Conservation (phyloP, 2,888 invertebrate species). For the Ennomos quercinarius region DNA sequence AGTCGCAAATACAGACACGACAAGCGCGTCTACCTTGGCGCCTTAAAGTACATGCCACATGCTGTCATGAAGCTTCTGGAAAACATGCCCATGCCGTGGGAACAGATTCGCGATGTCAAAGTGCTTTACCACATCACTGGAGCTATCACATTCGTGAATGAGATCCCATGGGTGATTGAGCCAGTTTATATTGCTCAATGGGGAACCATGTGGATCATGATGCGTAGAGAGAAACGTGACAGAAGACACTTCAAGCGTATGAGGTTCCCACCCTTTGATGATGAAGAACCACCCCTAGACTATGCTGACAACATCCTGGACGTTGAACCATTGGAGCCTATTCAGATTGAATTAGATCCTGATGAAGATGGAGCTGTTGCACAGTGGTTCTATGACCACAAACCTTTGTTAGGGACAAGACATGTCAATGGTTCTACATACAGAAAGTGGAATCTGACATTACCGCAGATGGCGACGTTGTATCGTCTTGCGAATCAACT, state of each 20-base stretch:
- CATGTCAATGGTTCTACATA: constrained; percentile 99
- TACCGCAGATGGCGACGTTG: constrained; percentile 99
- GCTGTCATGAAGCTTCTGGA: constrained; percentile 99
- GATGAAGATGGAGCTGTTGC: constrained; percentile 96
- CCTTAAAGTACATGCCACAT: constrained; percentile 99
- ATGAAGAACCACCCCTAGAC: constrained; percentile 99
- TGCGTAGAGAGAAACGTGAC: constrained; percentile 99
- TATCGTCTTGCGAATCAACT: constrained; percentile 99
- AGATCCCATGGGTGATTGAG: constrained; percentile 99
- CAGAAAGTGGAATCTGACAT: constrained; percentile 96
- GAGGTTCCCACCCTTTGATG: constrained; percentile 99
- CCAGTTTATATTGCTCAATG: constrained; percentile 99
- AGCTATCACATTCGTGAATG: constrained; percentile 99
- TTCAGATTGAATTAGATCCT: constrained; percentile 98
- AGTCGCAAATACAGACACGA: constrained; percentile 99
- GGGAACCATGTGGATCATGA: constrained; percentile 99
- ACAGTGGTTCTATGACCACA: constrained; percentile 99
- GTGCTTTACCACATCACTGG: constrained; percentile 99
- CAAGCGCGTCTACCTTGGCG: constrained; percentile 98
- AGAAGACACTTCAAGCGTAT: constrained; percentile 99
- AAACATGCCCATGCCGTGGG: constrained; percentile 99
- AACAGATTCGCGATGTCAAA: constrained; percentile 99
- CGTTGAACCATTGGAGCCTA: constrained; percentile 99
- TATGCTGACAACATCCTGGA: constrained; percentile 99
- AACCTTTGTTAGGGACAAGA: constrained; percentile 96